A percentile compares a stretch with the other conserved stretches of the same genome.
phyloP scores from a whole-genome alignment of 1,140 invertebrate species.

The Drosophila eugracilis region DNA sequence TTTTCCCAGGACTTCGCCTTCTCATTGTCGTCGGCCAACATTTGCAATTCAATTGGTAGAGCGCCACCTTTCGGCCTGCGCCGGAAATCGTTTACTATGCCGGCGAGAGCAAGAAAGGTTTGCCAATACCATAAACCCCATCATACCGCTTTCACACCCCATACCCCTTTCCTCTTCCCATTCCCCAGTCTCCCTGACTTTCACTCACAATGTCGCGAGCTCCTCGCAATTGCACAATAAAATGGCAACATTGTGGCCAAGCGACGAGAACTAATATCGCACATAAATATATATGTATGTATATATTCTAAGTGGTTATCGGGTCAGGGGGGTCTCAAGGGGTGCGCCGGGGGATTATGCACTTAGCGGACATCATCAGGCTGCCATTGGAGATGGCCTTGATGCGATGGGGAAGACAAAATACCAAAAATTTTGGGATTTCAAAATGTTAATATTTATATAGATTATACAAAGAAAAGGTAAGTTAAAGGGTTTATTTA shows the following conservation, averaged over 20 bases:
- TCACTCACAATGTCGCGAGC: slow-evolving; percentile 42
- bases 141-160: not conserved
- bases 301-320: slow-evolving; percentile 24
- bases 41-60: slow-evolving; percentile 80
- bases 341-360: slow-evolving; percentile 11
- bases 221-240: slow-evolving; percentile 69
- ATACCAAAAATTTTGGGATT: not conserved
- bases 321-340: not conserved
- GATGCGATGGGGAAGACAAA: slow-evolving; percentile 11
- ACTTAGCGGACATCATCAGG: slow-evolving; percentile 51
- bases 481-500: too few species aligned
- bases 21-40: slow-evolving; percentile 66
- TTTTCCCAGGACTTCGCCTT: slow-evolving; percentile 15
- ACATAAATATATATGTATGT: slow-evolving; percentile 58
- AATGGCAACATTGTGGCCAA: slow-evolving; percentile 66
- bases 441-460: too few species aligned
- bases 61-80: slow-evolving; percentile 72
- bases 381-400: slow-evolving; percentile 38
- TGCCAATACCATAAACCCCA: slow-evolving; percentile 54
- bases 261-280: slow-evolving; percentile 62
- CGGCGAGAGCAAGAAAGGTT: slow-evolving; percentile 57
- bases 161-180: not conserved
- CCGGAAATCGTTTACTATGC: slow-evolving; percentile 81
- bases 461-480: too few species aligned
- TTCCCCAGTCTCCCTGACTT: too few species aligned